Evolutionary conservation across 2,113 vertebrate species (phyloP), one percentile per base, ranked within the genome.

Genomic region (Colistium nudipinnis): DNA sequence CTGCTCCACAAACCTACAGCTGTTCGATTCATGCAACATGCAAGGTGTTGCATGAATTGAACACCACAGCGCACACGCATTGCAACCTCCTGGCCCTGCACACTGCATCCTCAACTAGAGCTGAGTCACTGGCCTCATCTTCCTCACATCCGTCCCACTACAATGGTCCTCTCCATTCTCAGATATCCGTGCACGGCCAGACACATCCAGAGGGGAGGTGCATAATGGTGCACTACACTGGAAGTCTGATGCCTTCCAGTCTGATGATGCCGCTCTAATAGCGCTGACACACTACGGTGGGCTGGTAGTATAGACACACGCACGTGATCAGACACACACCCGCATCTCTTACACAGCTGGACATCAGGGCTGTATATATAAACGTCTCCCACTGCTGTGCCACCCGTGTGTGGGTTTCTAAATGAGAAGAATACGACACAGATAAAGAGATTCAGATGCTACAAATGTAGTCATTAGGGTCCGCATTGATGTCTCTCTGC

Each of bases 61-160:
- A 16, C 27, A 17, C 3, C 10, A 10, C 43, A 78, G 20, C 11
- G 17, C 38, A 27, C 30, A 56, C 12, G 27, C 60, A 22, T 36
- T 1, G 17, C 55, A 51, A 64, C 68, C 67, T 47, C 20, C 38
- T 74, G 55, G 74, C 73, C 71, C 49, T n/a, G 82, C 73, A 87
- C 54, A 12, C 64, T 28, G 53, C 36, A 43, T 57, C 31, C 31
- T 76, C 25, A 19, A 43, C 17, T 0, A 60, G n/a, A n/a, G 83
- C 79, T 65, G 78, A 88, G 78, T 87, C 86, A 85, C 70, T 1
- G 30, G 49, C 38, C 31, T 62, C 47, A 0, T 62, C 51, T 56
- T 80, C 61, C 28, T 70, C 62, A 31, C 30, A 65, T 68, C 20
- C 54, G n/a, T 49, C 28, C 44, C 44, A 28, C 56, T 44, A 47